Conservation (phyloP, 2,888 invertebrate genomes). For the Acanthosoma haemorrhoidale region DNA sequence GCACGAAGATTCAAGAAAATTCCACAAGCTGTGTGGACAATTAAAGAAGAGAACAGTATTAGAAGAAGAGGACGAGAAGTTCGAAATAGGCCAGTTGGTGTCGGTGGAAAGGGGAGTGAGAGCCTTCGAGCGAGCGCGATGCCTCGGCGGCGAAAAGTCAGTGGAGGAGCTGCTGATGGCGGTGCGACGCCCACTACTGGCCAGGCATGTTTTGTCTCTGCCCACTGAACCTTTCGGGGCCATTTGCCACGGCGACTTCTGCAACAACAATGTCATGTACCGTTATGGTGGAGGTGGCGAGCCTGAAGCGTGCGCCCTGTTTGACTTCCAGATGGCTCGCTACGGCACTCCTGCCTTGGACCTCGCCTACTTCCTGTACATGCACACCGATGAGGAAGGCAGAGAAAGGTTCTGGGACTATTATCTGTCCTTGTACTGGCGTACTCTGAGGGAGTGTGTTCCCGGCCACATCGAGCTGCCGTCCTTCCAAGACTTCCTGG, state of each 20-base stretch:
- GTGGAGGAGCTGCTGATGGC: not conserved
- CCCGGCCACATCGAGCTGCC: not conserved
- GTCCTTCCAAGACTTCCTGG: constrained; percentile 18
- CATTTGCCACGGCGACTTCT: constrained; percentile 47
- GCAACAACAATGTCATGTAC: constrained; percentile 47
- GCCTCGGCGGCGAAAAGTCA: not conserved
- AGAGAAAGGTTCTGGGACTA: constrained; percentile 43
- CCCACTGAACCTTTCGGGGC: constrained; percentile 41
- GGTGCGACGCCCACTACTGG: not conserved
- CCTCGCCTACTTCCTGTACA: constrained; percentile 45
- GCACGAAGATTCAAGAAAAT: constrained; percentile 26
- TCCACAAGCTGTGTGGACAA: not conserved
- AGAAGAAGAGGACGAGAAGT: not conserved
- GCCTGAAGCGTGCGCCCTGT: constrained; percentile 42
- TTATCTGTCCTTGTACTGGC: constrained; percentile 43
- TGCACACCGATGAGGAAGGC: constrained; percentile 44
- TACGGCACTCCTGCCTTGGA: constrained; percentile 46
- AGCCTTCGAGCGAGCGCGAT: not conserved
- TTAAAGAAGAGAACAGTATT: not conserved
- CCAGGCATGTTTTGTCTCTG: not conserved
- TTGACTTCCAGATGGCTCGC: constrained; percentile 45
- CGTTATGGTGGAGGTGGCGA: constrained; percentile 44
- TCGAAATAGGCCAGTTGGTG: not conserved
- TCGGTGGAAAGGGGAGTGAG: not conserved
- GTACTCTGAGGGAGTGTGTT: constrained; percentile 22